These are phyloP conservation scores for Pelobates cultripes DNA, from an alignment of 2,797 vertebrate species.

Conservation along the genomic window DNA sequence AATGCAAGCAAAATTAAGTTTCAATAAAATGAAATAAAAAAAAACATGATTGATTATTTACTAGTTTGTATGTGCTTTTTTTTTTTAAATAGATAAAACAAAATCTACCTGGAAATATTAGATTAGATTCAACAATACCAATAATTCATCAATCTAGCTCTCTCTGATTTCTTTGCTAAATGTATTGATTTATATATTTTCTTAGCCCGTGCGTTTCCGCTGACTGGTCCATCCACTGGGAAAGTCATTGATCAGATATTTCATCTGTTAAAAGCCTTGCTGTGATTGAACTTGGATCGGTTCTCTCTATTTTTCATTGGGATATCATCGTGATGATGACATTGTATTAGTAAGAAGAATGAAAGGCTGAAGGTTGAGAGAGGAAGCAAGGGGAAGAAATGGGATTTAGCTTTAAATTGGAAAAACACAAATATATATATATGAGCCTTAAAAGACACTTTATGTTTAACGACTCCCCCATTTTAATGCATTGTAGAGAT, in stretches of 20 bases:
- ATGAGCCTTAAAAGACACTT: no score
- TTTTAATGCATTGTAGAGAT: no score
- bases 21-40: no score
- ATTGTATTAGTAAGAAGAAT: constrained; percentile 27
- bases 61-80: no score
- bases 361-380: background rate
- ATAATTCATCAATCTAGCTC: background rate
- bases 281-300: constrained; percentile 21
- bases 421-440: no score
- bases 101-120: background rate
- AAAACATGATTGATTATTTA: no score
- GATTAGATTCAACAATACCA: background rate
- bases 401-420: background rate
- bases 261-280: constrained; percentile 31
- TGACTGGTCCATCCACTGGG: constrained; percentile 20
- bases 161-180: no score
- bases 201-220: background rate
- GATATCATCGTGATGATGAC: constrained; percentile 25
- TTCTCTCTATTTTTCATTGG: constrained; percentile 17
- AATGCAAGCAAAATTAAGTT: no score
- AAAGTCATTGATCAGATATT: constrained; percentile 34
- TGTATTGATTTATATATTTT: background rate
- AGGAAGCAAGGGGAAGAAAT: background rate
- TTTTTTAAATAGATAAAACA: no score
- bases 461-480: no score